These are phyloP conservation scores for Palythoa heliodiscus DNA, from an alignment of 92 coral and sea anemone genomes.

Conservation along the genomic window DNA sequence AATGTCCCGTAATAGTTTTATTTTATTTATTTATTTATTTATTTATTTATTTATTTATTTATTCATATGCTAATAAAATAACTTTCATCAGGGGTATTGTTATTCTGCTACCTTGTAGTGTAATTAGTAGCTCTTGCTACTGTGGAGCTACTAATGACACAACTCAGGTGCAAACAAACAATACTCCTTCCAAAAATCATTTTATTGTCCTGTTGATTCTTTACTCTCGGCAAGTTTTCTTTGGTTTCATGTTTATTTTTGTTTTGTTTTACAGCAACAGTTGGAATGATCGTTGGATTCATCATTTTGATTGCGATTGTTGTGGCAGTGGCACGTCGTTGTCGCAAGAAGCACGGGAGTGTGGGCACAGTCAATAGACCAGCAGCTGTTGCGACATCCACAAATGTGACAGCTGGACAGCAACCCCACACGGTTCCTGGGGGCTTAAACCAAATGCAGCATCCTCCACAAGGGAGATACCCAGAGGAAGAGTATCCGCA, in stretches of 20 bases:
- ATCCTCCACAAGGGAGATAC: not conserved
- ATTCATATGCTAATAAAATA: no score
- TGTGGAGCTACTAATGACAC: no score
- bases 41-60: no score
- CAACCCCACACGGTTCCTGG: not conserved
- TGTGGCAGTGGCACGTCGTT: not conserved
- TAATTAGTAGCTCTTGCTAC: no score
- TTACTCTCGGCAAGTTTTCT: not conserved
- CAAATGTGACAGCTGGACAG: not conserved
- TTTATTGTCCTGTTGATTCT: no score
- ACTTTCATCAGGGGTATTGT: no score
- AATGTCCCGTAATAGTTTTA: no score
- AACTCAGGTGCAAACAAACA: no score
- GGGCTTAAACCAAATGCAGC: slow-evolving; percentile 3
- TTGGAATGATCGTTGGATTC: slow-evolving; percentile 8
- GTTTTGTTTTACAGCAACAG: slow-evolving; percentile 3
- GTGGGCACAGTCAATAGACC: slow-evolving; percentile 4
- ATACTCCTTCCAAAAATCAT: no score
- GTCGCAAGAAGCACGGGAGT: not conserved
- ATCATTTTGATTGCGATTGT: not conserved
- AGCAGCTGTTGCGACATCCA: not conserved
- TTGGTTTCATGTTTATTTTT: no score
- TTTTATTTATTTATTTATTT: no score
- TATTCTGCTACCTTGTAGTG: no score
- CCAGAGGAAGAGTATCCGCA: not conserved